Evolutionary conservation across 2,888 invertebrate species (phyloP).

Genomic region (Ectemnius cavifrons): DNA sequence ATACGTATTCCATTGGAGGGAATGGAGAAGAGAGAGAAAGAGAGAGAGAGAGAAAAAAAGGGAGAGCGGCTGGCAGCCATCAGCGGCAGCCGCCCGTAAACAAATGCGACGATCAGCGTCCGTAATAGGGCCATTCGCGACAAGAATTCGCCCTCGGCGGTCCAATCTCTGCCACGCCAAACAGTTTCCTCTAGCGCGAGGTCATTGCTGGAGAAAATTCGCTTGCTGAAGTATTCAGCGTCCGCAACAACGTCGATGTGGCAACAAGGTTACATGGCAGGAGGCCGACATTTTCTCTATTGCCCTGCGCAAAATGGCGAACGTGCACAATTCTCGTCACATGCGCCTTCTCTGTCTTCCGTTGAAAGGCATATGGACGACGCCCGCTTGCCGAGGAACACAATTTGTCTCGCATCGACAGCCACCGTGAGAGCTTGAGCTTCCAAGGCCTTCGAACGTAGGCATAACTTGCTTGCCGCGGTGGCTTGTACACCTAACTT

Average conservation of each 20-base stretch:
- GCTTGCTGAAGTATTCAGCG: conserved; percentile 34
- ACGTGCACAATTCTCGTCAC: conserved; percentile 9
- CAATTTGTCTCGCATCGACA: conserved; percentile 62
- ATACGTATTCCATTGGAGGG: neutral
- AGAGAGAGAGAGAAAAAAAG: neutral
- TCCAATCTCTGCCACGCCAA: too few relatives aligned
- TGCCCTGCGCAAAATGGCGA: conserved; percentile 22
- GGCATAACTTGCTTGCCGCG: too few relatives aligned
- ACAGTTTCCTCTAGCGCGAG: conserved; percentile 20
- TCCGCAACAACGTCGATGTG: too few relatives aligned
- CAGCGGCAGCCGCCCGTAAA: conserved; percentile 2
- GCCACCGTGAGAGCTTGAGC: conserved; percentile 33
- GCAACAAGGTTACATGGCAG: too few relatives aligned
- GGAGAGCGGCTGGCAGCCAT: neutral
- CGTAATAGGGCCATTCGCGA: conserved; percentile 7
- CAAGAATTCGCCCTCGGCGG: neutral
- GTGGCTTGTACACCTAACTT: conserved; percentile 21
- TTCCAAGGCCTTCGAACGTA: conserved; percentile 33
- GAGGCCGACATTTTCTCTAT: too few relatives aligned
- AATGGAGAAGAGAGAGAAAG: neutral
- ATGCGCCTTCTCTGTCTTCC: too few relatives aligned
- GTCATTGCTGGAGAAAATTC: conserved; percentile 41
- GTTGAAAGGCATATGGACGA: conserved; percentile 23
- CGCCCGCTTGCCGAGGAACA: conserved; percentile 52
- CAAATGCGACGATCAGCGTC: conserved; percentile 1